Percentiles rank a stretch among this genome's conserved stretches.
Conservation (phyloP, 2,797 vertebrate species). For the Staurois parvus region DNA sequence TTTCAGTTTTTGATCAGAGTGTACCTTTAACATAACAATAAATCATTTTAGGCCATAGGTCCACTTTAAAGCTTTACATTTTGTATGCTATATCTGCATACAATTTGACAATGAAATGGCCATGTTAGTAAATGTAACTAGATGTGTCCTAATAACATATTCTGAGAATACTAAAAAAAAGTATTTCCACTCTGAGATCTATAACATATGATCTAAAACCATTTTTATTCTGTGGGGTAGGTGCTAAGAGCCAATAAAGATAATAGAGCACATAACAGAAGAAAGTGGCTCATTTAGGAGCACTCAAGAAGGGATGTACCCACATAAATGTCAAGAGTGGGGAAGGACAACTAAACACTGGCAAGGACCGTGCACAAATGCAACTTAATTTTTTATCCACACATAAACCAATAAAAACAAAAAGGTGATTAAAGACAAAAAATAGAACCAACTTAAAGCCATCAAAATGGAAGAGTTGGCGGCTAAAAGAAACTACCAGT, state of each 20-base stretch:
- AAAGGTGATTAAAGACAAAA: conserved; percentile 21
- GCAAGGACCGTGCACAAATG: conserved; percentile 4
- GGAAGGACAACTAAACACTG: conserved; percentile 33
- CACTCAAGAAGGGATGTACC: conserved; percentile 51
- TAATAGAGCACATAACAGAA: conserved; percentile 41
- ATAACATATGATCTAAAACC: conserved; percentile 39
- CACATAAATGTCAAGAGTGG: conserved; percentile 49
- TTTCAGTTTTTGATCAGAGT: no score
- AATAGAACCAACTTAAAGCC: background rate
- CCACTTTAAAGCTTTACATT: no score
- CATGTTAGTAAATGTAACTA: background rate
- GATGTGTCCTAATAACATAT: background rate
- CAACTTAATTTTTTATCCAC: conserved; percentile 11
- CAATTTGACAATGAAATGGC: no score
- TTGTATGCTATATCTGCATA: no score
- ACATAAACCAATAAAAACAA: conserved; percentile 38
- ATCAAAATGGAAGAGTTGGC: conserved; percentile 6
- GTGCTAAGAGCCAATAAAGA: conserved; percentile 32
- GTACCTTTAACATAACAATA: no score
- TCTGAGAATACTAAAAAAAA: conserved; percentile 1
- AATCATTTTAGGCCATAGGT: no score
- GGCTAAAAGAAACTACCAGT: conserved; percentile 12
- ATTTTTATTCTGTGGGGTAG: conserved; percentile 22
- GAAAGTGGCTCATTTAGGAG: conserved; percentile 51
- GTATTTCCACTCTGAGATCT: conserved; percentile 7